phyloP scores from a whole-genome alignment of 2,113 vertebrate species.

The Tapirus terrestris region DNA sequence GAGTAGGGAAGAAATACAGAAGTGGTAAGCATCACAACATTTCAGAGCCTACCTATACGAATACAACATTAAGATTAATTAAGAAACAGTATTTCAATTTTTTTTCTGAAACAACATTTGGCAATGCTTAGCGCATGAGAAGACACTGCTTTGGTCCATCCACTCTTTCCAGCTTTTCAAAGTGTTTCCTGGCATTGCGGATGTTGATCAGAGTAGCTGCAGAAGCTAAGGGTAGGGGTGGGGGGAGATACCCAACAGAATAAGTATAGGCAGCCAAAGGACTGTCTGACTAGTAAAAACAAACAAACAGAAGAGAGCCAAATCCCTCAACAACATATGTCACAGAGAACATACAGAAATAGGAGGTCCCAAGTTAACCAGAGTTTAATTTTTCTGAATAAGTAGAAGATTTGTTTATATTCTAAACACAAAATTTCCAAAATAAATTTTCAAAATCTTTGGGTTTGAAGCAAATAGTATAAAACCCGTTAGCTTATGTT shows the following conservation, averaged over 20 bases:
- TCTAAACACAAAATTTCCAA: conserved; percentile 46
- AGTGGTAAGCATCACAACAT: conserved; percentile 80
- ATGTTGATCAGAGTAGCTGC: conserved; percentile 99
- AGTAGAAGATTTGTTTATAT: conserved; percentile 40
- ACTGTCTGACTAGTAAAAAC: conserved; percentile 62
- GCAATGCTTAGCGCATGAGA: conserved; percentile 91
- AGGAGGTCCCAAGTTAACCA: conserved; percentile 1
- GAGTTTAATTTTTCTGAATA: conserved; percentile 55
- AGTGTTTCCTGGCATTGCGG: conserved; percentile 98
- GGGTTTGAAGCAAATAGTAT: conserved; percentile 14
- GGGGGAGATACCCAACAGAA: conserved; percentile 57
- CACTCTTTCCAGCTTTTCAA: conserved; percentile 99
- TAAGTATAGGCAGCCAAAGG: conserved; percentile 58
- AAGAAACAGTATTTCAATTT: conserved; percentile 69
- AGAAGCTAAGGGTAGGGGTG: conserved; percentile 87
- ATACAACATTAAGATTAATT: conserved; percentile 73
- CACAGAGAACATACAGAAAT: conserved; percentile 46
- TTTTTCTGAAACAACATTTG: conserved; percentile 33
- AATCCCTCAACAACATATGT: conserved; percentile 43
- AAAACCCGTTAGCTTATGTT: conserved; percentile 41
- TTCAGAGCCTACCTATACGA: conserved; percentile 82
- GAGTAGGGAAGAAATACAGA: conserved; percentile 66
- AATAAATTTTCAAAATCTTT: conserved; percentile 54
- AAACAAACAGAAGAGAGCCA: conserved; percentile 40
- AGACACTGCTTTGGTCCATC: conserved; percentile 98